These are phyloP conservation scores for Melanostoma scalare DNA, from an alignment of 2,888 invertebrate species.

Conservation along the genomic window DNA sequence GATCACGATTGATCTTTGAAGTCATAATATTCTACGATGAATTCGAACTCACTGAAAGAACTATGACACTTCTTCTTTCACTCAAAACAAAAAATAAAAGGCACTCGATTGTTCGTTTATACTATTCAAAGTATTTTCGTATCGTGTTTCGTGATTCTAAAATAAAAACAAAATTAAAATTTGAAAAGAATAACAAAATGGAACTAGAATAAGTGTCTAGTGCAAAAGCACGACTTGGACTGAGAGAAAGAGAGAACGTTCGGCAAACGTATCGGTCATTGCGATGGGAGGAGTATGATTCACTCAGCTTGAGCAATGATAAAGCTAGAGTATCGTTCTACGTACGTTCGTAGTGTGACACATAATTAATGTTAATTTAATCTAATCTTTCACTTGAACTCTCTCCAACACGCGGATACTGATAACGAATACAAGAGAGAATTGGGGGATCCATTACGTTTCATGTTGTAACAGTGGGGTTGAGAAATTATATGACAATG, in stretches of 20 bases:
- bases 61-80: not conserved
- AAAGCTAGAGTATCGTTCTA: conserved; percentile 24
- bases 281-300: conserved; percentile 44
- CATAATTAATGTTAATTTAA: conserved; percentile 71
- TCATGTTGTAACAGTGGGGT: conserved; percentile 14
- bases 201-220: conserved; percentile 45
- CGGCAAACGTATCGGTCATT: not conserved
- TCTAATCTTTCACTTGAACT: conserved; percentile 66
- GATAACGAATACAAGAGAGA: conserved; percentile 54
- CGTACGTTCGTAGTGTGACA: conserved; percentile 52
- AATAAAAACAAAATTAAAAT: not conserved
- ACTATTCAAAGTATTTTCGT: not conserved
- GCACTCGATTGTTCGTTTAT: no score
- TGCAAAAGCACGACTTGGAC: conserved; percentile 58
- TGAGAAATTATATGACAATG: conserved; percentile 25
- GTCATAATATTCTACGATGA: conserved; percentile 25
- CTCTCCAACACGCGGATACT: conserved; percentile 31
- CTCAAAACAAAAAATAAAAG: not conserved
- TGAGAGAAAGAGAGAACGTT: conserved; percentile 40
- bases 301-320: conserved; percentile 26
- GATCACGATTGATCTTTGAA: conserved; percentile 77
- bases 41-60: no score
- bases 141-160: not conserved
- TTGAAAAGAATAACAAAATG: not conserved
- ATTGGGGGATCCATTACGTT: conserved; percentile 44